phyloP scores from a whole-genome alignment of 2,888 invertebrate species.

The Trissoscelio sp. region DNA sequence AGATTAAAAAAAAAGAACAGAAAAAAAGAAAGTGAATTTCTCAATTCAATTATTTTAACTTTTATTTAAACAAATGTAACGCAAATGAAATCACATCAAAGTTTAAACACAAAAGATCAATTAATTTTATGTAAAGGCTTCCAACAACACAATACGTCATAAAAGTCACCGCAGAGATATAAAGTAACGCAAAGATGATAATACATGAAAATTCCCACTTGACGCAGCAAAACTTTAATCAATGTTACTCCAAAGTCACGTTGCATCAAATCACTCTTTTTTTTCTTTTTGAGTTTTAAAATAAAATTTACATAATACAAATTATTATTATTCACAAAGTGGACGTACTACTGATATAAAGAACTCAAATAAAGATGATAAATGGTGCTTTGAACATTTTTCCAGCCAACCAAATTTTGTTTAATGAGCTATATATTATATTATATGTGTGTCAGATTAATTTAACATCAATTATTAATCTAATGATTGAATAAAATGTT shows the following conservation, averaged over 20 bases:
- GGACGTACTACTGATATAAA: too few relatives aligned
- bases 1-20: not conserved
- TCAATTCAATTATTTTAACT: not conserved
- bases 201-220: slow-evolving; percentile 19
- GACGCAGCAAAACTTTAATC: not conserved
- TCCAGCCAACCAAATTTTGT: too few relatives aligned
- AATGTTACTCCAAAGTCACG: slow-evolving; percentile 1
- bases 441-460: too few relatives aligned
- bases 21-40: not conserved
- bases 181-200: slow-evolving; percentile 10
- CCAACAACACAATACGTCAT: slow-evolving; percentile 1
- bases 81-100: not conserved
- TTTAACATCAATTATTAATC: too few relatives aligned
- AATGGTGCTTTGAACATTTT: too few relatives aligned
- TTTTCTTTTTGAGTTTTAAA: too few relatives aligned
- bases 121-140: not conserved
- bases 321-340: too few relatives aligned
- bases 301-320: not conserved
- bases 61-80: not conserved
- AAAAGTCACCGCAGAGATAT: not conserved
- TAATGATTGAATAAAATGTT: too few relatives aligned
- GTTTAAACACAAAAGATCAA: not conserved
- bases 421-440: too few relatives aligned
- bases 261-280: not conserved
- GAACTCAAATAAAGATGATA: too few relatives aligned